These are phyloP conservation scores for Poecilia gillii DNA, from an alignment of 2,797 vertebrate genomes.

Conservation along the genomic window DNA sequence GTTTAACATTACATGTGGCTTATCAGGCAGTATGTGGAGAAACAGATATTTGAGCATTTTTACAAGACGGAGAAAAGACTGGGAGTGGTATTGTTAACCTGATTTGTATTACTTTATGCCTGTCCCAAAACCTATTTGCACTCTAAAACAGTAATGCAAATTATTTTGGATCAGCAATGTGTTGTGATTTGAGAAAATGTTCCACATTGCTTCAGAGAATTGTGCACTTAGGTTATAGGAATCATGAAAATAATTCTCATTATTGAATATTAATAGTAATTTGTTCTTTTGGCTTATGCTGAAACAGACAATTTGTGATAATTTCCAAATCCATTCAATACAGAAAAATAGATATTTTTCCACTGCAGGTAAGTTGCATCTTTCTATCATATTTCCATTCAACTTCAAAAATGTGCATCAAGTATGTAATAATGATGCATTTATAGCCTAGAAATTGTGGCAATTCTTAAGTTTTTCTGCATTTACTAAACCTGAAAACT, in stretches of 20 bases:
- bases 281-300: neutral
- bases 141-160: neutral
- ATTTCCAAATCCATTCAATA: neutral
- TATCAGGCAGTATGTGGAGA: neutral
- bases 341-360: too few species aligned
- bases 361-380: too few species aligned
- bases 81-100: neutral
- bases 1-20: neutral
- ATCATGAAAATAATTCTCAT: neutral
- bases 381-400: neutral
- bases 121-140: neutral
- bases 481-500: neutral
- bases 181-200: neutral
- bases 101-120: neutral
- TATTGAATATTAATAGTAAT: neutral
- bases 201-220: neutral
- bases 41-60: neutral
- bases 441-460: neutral
- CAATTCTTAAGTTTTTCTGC: neutral
- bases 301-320: neutral
- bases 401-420: neutral
- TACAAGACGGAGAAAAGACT: neutral
- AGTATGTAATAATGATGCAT: neutral
- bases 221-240: neutral
- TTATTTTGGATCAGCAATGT: neutral